A percentile compares a stretch with the other conserved stretches of the same genome.
phyloP scores from a whole-genome alignment of 1,140 invertebrate species.

The Littorina saxatilis region DNA sequence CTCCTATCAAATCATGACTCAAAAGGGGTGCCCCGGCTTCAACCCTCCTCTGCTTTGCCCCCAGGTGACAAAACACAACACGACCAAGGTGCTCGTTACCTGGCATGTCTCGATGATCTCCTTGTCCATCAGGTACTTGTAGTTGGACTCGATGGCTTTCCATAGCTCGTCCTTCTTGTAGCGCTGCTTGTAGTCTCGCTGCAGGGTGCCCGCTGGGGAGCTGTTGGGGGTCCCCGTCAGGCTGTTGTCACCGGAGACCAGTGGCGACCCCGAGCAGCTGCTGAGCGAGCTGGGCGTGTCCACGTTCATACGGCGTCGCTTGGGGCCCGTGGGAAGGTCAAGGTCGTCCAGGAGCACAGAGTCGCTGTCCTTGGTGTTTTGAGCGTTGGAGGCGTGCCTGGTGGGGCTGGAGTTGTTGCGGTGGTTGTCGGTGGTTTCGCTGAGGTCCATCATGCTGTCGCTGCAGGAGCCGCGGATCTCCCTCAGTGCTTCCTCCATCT shows the following conservation, averaged over 20 bases:
- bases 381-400: background rate
- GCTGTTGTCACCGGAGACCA: slow-evolving; percentile 51
- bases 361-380: background rate
- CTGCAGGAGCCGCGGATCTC: slow-evolving; percentile 9
- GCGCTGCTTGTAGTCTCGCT: slow-evolving; percentile 54
- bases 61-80: too few relatives aligned
- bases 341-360: slow-evolving; percentile 20
- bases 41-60: too few relatives aligned
- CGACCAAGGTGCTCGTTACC: too few relatives aligned
- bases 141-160: slow-evolving; percentile 88
- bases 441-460: background rate
- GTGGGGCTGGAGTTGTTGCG: background rate
- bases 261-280: slow-evolving; percentile 61
- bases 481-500: slow-evolving; percentile 24
- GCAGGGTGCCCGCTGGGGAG: slow-evolving; percentile 50
- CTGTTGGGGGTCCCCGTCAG: slow-evolving; percentile 49
- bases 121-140: slow-evolving; percentile 96
- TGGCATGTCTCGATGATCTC: slow-evolving; percentile 92
- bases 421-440: background rate
- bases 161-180: slow-evolving; percentile 86
- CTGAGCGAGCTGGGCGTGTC: slow-evolving; percentile 54
- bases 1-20: too few relatives aligned
- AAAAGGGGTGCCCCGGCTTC: too few relatives aligned
- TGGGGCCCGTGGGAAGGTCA: slow-evolving; percentile 55
- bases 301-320: slow-evolving; percentile 56